phyloP scores from a whole-genome alignment of 2,888 invertebrate genomes.

The Agapetus fuscipes region DNA sequence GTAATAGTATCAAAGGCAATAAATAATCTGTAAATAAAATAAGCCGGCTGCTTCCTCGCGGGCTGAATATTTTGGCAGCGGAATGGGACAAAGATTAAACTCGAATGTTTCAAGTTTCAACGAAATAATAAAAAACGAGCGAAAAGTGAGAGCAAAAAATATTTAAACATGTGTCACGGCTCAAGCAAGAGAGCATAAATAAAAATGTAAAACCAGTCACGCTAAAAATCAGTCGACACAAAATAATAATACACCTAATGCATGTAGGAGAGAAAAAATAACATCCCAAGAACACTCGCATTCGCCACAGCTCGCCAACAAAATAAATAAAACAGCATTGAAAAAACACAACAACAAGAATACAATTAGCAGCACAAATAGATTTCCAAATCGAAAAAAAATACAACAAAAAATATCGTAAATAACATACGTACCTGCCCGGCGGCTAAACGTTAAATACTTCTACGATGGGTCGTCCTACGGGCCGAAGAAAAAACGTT shows the following conservation, averaged over 20 bases:
- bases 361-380: conserved; percentile 16
- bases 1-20: no score
- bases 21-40: no score
- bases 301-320: conserved; percentile 3
- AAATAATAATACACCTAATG: no score
- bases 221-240: conserved; percentile 12
- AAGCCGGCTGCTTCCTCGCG: not conserved
- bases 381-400: conserved; percentile 7
- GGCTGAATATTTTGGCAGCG: not conserved
- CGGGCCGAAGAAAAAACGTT: conserved; percentile 18
- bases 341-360: conserved; percentile 2
- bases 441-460: conserved; percentile 12
- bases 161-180: conserved; percentile 12
- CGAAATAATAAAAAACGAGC: not conserved
- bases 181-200: conserved; percentile 6
- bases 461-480: conserved; percentile 12
- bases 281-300: conserved; percentile 3
- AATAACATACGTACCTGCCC: no score
- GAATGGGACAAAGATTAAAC: not conserved
- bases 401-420: not conserved
- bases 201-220: conserved; percentile 3
- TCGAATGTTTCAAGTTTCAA: not conserved
- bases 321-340: not conserved
- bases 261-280: no score
- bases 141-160: not conserved